Conservation (phyloP, 1,140 invertebrate species). For the Wasmannia auropunctata region DNA sequence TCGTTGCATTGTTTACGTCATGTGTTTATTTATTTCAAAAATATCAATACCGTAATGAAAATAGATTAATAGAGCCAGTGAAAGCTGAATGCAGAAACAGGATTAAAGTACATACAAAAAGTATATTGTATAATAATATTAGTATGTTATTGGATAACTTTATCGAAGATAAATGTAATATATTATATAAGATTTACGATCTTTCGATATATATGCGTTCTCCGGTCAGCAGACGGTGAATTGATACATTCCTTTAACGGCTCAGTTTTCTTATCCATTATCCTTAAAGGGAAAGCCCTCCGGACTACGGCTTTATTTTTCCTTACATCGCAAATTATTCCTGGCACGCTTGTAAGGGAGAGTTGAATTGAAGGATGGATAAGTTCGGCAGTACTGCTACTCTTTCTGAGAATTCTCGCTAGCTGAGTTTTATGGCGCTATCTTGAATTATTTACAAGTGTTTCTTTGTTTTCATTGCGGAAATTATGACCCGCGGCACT, state of each 20-base stretch:
- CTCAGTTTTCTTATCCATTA: constrained; percentile 54
- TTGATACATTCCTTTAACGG: constrained; percentile 71
- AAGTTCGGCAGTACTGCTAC: constrained; percentile 36
- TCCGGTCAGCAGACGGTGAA: constrained; percentile 70
- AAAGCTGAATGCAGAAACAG: not conserved
- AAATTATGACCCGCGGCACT: not conserved
- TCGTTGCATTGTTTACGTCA: not conserved
- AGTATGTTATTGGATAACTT: not conserved
- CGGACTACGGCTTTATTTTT: not conserved
- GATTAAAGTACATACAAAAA: not conserved
- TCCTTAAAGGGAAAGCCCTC: constrained; percentile 22
- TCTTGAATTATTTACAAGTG: constrained; percentile 63
- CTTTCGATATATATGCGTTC: not conserved
- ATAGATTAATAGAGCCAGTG: not conserved
- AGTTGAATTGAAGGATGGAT: not conserved
- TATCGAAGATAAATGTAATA: not conserved
- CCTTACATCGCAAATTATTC: constrained; percentile 35
- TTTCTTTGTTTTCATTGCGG: constrained; percentile 21
- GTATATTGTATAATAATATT: not conserved
- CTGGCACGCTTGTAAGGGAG: constrained; percentile 49
- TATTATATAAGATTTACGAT: constrained; percentile 49
- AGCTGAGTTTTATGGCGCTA: constrained; percentile 29
- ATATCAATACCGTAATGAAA: not conserved
- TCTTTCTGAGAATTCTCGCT: constrained; percentile 24
- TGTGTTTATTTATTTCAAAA: not conserved